Percentiles rank a stretch among this genome's conserved stretches.
Evolutionary conservation across 1,140 invertebrate genomes (phyloP).

Genomic region (Triops longicaudatus): DNA sequence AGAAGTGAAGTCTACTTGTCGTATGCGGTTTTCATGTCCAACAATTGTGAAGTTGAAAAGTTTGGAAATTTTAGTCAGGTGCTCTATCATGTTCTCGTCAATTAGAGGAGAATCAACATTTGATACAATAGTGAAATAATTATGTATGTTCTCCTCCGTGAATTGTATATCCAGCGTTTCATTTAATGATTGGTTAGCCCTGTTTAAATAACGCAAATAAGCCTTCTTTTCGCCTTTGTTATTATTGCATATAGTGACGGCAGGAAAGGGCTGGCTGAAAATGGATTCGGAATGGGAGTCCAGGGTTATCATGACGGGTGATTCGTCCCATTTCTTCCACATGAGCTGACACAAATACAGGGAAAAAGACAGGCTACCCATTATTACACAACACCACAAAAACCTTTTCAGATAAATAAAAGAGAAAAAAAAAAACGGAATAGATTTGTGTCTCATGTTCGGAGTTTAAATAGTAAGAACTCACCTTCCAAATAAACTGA

Average conservation of each 20-base stretch:
- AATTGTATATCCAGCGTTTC: not conserved
- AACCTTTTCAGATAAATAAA: not conserved
- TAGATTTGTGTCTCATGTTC: too few relatives aligned
- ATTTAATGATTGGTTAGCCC: not conserved
- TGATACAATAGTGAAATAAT: not conserved
- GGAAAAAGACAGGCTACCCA: not conserved
- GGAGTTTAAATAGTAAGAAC: not conserved
- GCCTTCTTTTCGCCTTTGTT: constrained; percentile 45
- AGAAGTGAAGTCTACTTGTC: not conserved
- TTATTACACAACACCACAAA: not conserved
- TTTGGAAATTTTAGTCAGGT: not conserved
- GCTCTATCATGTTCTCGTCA: not conserved
- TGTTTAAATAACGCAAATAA: not conserved
- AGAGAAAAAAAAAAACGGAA: too few relatives aligned
- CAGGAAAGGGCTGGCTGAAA: constrained; percentile 60
- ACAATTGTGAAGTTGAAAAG: not conserved
- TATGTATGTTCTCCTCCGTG: not conserved
- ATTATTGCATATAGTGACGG: constrained; percentile 56
- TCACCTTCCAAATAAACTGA: not conserved
- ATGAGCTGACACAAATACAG: constrained; percentile 16
- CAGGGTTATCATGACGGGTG: constrained; percentile 37
- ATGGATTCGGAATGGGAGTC: constrained; percentile 57
- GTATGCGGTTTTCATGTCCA: not conserved
- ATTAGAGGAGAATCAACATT: not conserved
- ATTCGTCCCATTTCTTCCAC: constrained; percentile 26